Conservation (phyloP, 2,888 invertebrate genomes). For the Periphyllus acericola region DNA sequence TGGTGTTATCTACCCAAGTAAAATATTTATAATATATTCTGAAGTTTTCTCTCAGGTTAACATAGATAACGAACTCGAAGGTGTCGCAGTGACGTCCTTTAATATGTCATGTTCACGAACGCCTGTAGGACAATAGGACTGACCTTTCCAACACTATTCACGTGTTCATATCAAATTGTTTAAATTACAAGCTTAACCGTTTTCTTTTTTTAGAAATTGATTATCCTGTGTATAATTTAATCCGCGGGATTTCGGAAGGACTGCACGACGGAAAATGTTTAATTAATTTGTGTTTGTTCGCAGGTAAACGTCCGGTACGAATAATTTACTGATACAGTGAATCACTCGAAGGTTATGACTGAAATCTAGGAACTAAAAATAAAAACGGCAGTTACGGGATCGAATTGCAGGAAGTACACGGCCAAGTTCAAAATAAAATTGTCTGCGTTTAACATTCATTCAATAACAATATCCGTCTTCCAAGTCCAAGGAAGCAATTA, state of each 20-base stretch:
- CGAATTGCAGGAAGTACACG: constrained; percentile 42
- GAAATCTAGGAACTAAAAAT: constrained; percentile 29
- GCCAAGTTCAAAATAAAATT: constrained; percentile 47
- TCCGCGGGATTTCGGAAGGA: background rate
- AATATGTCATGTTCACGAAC: no score
- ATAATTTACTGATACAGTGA: constrained; percentile 3
- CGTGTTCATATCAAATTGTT: background rate
- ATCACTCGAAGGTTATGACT: constrained; percentile 25
- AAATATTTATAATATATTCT: no score
- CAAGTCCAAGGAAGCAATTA: constrained; percentile 49
- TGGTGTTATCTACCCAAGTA: no score
- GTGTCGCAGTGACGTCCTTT: no score
- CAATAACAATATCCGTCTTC: constrained; percentile 11
- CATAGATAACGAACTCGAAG: no score
- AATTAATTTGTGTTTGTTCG: background rate
- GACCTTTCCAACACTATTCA: no score
- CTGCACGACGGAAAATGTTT: background rate
- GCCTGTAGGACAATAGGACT: no score
- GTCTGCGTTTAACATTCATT: constrained; percentile 7
- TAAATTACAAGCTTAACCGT: background rate
- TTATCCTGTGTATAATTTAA: background rate
- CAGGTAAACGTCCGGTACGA: background rate
- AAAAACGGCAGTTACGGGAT: constrained; percentile 35
- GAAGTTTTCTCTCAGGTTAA: no score
- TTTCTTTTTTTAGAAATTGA: background rate